Base-by-base conservation (phyloP, 92 coral and sea anemone species). In the Palythoa grandis region DNA sequence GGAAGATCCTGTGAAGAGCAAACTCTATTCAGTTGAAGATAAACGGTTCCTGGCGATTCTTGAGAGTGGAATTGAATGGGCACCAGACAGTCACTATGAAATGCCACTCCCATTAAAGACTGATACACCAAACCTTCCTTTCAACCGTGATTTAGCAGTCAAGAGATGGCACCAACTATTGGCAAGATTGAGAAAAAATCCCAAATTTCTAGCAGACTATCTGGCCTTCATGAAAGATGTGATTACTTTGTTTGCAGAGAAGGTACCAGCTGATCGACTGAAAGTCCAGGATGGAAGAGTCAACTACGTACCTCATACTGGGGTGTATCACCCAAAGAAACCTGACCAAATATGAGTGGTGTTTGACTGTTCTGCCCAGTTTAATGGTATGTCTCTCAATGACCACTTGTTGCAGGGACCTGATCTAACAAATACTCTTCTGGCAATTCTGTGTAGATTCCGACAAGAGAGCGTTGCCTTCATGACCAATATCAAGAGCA, bases 191-290 rank as follows among this genome's bases (percentile, higher is more conserved):
- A 1, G 35, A 1, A 29, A 29, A 29, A 88, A 65, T 43, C 88
- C 91, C 83, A 88, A 77, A 60, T 86, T 72, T 76, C 38, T n/a
- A 80, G 79, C 54, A 86, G 35, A 29, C 35, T 29, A 29, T 29
- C 35, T 29, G 35, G 35, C 35, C 35, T 29, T 29, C 35, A 29
- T 29, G 35, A 75, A 86, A 19, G 88, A 90, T 56, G 87, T 86
- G 7, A 50, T 82, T 60, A 80, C 74, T n/a, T 61, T 66, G 60
- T 84, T 88, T 89, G 86, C 87, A 52, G 88, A 67, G 74, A 74
- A 70, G 54, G 85, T 82, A 16, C 89, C 79, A 11, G 60, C 48
- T 40, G 76, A 89, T 63, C 79, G 73, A 72, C 86, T 76, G 82
- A 86, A 69, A 80, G 80, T 14, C 85, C 88, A 2, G 35, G 35